Conservation (phyloP, 2,113 vertebrate species). For the Zeus faber region DNA sequence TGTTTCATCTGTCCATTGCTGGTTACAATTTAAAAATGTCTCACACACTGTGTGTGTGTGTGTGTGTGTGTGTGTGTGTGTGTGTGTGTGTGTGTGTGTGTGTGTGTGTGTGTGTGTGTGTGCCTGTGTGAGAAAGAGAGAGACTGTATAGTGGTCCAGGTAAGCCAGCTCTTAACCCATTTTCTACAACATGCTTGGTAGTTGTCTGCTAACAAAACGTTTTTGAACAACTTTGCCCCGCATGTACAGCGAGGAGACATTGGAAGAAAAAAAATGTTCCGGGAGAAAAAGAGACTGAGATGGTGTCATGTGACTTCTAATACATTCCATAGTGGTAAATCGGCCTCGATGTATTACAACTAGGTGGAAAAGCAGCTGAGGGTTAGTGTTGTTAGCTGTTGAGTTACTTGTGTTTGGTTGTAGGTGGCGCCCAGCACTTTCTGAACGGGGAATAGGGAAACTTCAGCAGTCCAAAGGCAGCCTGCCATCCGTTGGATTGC, state of each 20-base stretch:
- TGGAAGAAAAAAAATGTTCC: conserved; percentile 20
- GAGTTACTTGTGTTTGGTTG: conserved; percentile 60
- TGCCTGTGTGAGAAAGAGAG: conserved; percentile 14
- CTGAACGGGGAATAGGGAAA: conserved; percentile 38
- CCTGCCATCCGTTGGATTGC: conserved; percentile 64
- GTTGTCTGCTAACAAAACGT: no score
- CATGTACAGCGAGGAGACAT: conserved; percentile 22
- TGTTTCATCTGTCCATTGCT: conserved; percentile 60
- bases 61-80: conserved; percentile 13
- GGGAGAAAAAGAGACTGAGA: neutral
- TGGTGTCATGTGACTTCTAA: conserved; percentile 28
- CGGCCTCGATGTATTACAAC: conserved; percentile 27
- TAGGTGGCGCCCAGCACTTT: conserved; percentile 48
- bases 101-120: conserved; percentile 18
- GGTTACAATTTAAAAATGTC: conserved; percentile 70
- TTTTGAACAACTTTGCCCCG: neutral
- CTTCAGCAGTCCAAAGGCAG: conserved; percentile 55
- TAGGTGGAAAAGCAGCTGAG: conserved; percentile 52
- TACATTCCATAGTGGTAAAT: conserved; percentile 62
- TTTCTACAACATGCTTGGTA: conserved; percentile 24
- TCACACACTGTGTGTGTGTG: conserved; percentile 11
- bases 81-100: conserved; percentile 5
- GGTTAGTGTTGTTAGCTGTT: conserved; percentile 43
- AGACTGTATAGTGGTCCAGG: conserved; percentile 15
- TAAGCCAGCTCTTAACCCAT: conserved; percentile 45